Conservation (phyloP, 2,888 invertebrate genomes). For the Himalopsyche japonica region DNA sequence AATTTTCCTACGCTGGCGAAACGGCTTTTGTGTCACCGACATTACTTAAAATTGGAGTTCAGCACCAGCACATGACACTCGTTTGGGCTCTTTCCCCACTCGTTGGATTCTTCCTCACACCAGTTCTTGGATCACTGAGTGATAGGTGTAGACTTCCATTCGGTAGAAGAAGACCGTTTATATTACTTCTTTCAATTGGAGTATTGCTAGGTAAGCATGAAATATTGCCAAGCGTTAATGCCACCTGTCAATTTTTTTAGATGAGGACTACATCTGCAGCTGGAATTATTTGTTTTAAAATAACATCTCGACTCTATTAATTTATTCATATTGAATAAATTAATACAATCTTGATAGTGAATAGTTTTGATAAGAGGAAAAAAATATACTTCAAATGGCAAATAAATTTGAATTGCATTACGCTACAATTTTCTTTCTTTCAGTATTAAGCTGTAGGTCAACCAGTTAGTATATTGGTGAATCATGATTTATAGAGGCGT, state of each 20-base stretch:
- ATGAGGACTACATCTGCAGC: no score
- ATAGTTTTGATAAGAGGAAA: neutral
- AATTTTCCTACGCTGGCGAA: constrained; percentile 96
- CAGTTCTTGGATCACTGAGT: constrained; percentile 88
- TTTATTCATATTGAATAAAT: no score
- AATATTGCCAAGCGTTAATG: no score
- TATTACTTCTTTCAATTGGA: constrained; percentile 84
- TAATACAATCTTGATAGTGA: no score
- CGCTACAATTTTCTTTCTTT: no score
- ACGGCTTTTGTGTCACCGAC: constrained; percentile 97
- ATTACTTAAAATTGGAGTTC: constrained; percentile 87
- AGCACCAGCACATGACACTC: constrained; percentile 91
- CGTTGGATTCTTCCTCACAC: constrained; percentile 93
- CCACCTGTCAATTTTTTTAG: no score
- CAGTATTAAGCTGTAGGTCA: no score
- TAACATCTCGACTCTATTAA: no score
- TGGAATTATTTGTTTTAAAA: no score
- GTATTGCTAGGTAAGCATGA: constrained; percentile 76
- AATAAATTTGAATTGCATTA: neutral
- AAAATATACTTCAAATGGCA: neutral
- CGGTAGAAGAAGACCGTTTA: constrained; percentile 90
- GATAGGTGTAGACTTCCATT: constrained; percentile 81
- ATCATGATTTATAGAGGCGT: no score
- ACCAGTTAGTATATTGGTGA: no score
- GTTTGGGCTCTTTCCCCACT: constrained; percentile 95